Evolutionary conservation across 2,888 invertebrate genomes (phyloP).

Genomic region (Perithous albicinctus): DNA sequence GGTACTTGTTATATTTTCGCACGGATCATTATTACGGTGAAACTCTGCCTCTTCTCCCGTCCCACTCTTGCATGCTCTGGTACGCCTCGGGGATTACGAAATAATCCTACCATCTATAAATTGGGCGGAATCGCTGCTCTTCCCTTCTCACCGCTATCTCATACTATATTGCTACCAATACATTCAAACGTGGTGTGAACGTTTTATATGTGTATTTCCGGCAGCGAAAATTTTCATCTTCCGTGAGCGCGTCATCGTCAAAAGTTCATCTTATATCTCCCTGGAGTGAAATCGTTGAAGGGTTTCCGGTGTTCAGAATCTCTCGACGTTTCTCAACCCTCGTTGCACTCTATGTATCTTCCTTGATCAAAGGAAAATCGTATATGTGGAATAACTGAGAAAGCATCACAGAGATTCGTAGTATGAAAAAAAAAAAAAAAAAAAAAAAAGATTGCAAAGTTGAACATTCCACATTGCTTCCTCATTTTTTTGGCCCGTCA

Average conservation of each 20-base stretch:
- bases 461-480: no score
- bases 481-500: no score
- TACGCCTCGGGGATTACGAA: constrained; percentile 75
- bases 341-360: background rate
- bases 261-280: constrained; percentile 21
- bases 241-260: constrained; percentile 32
- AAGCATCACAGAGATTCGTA: background rate
- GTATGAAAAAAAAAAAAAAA: constrained; percentile 23
- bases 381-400: constrained; percentile 32
- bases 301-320: constrained; percentile 48
- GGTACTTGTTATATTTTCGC: constrained; percentile 77
- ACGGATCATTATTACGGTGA: constrained; percentile 78
- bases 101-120: constrained; percentile 79
- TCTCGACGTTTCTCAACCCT: background rate
- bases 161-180: background rate
- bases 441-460: no score
- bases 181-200: background rate
- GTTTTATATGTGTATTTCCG: constrained; percentile 13
- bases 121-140: constrained; percentile 75
- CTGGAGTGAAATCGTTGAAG: constrained; percentile 39
- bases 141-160: constrained; percentile 6
- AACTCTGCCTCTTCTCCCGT: constrained; percentile 63
- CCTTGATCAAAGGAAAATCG: constrained; percentile 53
- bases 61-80: constrained; percentile 49
- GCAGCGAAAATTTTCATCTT: constrained; percentile 40